Base-by-base conservation (phyloP, 2,113 vertebrate species). In the Smithornis capensis region DNA sequence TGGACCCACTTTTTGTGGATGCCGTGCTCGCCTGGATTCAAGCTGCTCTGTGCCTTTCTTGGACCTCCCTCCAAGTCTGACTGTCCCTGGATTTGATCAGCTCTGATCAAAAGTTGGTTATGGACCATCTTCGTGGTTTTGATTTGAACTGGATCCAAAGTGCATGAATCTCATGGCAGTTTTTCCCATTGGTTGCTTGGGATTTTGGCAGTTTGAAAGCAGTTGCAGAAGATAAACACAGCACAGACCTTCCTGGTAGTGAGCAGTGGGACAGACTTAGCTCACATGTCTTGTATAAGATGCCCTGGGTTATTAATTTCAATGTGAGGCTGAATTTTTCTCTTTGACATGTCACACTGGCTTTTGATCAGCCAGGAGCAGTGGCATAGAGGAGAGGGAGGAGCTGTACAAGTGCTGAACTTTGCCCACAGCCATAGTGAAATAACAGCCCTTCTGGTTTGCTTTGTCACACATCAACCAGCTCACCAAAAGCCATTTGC, bases 81-180 rank as follows among this genome's bases (percentile, higher is more conserved):
- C 42, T 87, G 0, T 47, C 21, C 37, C 95, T 89, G 89, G 73
- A 64, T 92, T 94, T 89, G 73, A 88, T 93, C 91, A 93, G 12
- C 71, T 89, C 85, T 86, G 50, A 90, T 94, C 88, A 78, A 63
- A 89, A 92, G 27, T 44, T 92, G 55, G 45, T 95, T 93, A 45
- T 65, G 83, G 64, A 92, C 69, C 47, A 25, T 94, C 73, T 71
- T 59, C 1, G 22, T 81, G 89, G 89, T 67, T 83, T 92, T 83
- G 7, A 56, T 33, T 86, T 86, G 68, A 71, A 47, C 38, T 40
- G 37, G 27, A 77, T 74, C 83, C 88, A 92, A 89, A 81, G 60
- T 44, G 87, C 90, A 95, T 2, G 9, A 90, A 83, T 78, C 64
- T 52, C 76, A 31, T 74, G 64, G 19, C 27, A 31, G 69, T 94